These are phyloP conservation scores for Rhagonycha fulva DNA, from an alignment of 2,888 invertebrate genomes.

Conservation along the genomic window DNA sequence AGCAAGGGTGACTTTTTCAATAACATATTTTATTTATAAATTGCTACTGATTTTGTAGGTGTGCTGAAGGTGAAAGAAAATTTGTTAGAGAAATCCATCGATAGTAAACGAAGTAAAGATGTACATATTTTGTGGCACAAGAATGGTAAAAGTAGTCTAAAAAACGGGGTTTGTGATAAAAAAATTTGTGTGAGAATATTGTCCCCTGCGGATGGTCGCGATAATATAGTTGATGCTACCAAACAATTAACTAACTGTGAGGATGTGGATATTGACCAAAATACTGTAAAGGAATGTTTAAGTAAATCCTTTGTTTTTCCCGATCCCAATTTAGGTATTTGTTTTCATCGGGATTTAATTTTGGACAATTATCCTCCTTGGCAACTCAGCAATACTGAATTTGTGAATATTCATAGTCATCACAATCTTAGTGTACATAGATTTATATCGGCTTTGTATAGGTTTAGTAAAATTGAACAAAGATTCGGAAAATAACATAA, in stretches of 20 bases:
- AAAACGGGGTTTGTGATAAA: slow-evolving; percentile 58
- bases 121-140: slow-evolving; percentile 50
- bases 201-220: slow-evolving; percentile 58
- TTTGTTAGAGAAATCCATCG: slow-evolving; percentile 60
- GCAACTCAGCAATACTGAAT: slow-evolving; percentile 86
- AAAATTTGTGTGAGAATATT: slow-evolving; percentile 65
- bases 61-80: slow-evolving; percentile 61
- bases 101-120: slow-evolving; percentile 50
- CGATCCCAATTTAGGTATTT: slow-evolving; percentile 77
- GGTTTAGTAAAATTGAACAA: slow-evolving; percentile 77
- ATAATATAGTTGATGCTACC: slow-evolving; percentile 58
- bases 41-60: slow-evolving; percentile 53
- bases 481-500: slow-evolving; percentile 73
- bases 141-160: slow-evolving; percentile 56
- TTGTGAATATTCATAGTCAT: slow-evolving; percentile 69
- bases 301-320: slow-evolving; percentile 62
- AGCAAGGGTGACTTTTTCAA: slow-evolving; percentile 62
- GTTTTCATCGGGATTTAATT: slow-evolving; percentile 68
- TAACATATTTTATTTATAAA: too few species aligned
- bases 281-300: slow-evolving; percentile 62
- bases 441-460: slow-evolving; percentile 67
- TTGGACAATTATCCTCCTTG: slow-evolving; percentile 83
- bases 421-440: slow-evolving; percentile 61
- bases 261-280: slow-evolving; percentile 58
- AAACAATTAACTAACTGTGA: slow-evolving; percentile 52